Evolutionary conservation across 2,888 invertebrate genomes (phyloP).

Genomic region (Melolontha melolontha): DNA sequence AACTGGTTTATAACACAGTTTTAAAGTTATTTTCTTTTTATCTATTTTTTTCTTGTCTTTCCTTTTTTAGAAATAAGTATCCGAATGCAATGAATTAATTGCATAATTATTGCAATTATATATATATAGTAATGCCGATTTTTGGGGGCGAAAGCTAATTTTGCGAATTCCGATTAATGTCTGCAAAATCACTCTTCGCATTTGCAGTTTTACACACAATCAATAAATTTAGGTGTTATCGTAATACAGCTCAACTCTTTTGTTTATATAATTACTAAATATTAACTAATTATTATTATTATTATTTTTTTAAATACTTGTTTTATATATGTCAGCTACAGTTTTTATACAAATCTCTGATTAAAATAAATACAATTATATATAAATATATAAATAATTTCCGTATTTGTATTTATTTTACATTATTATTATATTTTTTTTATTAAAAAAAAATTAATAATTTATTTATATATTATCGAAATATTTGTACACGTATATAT

Average conservation of each 20-base stretch:
- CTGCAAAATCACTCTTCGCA: background rate
- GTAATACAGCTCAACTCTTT: slow-evolving; percentile 39
- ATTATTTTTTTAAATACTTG: slow-evolving; percentile 25
- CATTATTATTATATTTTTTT: slow-evolving; percentile 15
- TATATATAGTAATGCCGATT: no score
- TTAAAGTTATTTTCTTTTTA: no score
- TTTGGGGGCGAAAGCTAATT: no score
- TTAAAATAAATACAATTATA: slow-evolving; percentile 4
- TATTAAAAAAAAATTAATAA: slow-evolving; percentile 18
- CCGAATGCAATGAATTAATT: no score
- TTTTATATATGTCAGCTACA: slow-evolving; percentile 21
- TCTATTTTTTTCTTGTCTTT: no score
- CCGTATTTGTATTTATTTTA: background rate
- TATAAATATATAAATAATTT: background rate
- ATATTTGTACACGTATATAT: background rate
- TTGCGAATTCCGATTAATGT: background rate
- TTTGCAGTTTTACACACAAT: background rate
- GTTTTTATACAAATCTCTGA: background rate
- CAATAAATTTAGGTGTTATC: slow-evolving; percentile 22
- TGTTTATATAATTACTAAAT: slow-evolving; percentile 4
- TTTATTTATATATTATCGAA: slow-evolving; percentile 9
- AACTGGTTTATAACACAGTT: no score
- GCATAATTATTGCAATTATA: no score
- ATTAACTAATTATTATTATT: slow-evolving; percentile 18
- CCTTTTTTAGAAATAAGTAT: no score